These are phyloP conservation scores for Tachina grossa DNA, from an alignment of 2,888 invertebrate genomes.

Conservation along the genomic window DNA sequence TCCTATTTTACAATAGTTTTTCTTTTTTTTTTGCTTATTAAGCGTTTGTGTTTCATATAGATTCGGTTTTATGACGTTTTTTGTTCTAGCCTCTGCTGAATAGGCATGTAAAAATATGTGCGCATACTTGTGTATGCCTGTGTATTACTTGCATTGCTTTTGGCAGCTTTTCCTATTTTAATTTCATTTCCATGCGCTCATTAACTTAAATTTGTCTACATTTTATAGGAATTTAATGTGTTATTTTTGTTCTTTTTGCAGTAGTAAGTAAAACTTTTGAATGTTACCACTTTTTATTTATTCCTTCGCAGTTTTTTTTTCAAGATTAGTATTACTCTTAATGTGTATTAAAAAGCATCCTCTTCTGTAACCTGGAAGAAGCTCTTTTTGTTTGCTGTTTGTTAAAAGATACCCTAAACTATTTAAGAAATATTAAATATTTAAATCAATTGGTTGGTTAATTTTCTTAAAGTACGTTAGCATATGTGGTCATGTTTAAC, in stretches of 20 bases:
- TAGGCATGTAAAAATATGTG: no score
- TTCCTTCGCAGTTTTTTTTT: not conserved
- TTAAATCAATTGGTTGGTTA: not conserved
- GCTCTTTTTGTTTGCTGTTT: constrained; percentile 9
- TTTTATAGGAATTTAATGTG: constrained; percentile 30
- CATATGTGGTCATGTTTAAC: not conserved
- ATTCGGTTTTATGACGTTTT: constrained; percentile 73
- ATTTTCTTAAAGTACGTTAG: not conserved
- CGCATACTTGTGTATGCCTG: constrained; percentile 17
- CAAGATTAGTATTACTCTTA: constrained; percentile 27
- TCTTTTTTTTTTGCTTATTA: constrained; percentile 35
- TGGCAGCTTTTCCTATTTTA: constrained; percentile 77
- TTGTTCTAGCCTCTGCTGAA: constrained; percentile 54
- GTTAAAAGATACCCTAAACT: not conserved
- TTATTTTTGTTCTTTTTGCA: constrained; percentile 15
- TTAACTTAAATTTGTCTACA: constrained; percentile 77
- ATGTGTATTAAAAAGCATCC: constrained; percentile 55
- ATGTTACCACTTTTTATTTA: not conserved
- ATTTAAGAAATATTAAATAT: not conserved
- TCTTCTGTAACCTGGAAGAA: constrained; percentile 31
- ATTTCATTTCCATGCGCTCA: constrained; percentile 79
- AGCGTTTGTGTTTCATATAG: constrained; percentile 42
- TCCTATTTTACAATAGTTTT: constrained; percentile 1
- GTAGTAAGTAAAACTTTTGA: constrained; percentile 9
- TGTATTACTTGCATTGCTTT: constrained; percentile 70